Evolutionary conservation across 2,888 invertebrate genomes (phyloP).

Genomic region (Malachius bipustulatus): DNA sequence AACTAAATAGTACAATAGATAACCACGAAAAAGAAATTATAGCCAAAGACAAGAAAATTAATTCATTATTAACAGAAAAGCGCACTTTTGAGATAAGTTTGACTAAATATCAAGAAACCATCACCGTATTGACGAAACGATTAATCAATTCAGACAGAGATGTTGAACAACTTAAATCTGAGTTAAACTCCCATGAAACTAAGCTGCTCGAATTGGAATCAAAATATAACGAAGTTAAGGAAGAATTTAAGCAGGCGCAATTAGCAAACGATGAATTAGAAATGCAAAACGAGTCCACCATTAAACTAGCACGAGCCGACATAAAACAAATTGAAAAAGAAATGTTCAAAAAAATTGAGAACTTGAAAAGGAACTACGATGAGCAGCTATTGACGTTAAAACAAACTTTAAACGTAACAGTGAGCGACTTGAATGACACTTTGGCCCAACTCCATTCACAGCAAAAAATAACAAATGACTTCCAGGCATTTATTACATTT

Average conservation of each 20-base stretch:
- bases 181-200: constrained; percentile 29
- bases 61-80: constrained; percentile 41
- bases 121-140: constrained; percentile 46
- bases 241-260: constrained; percentile 25
- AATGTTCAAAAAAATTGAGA: constrained; percentile 26
- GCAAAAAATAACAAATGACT: constrained; percentile 18
- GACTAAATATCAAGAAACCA: constrained; percentile 45
- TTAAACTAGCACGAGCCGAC: constrained; percentile 25
- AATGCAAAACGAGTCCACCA: constrained; percentile 27
- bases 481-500: constrained; percentile 19
- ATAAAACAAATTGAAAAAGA: constrained; percentile 24
- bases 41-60: constrained; percentile 36
- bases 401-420: constrained; percentile 16
- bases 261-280: constrained; percentile 29
- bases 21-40: constrained; percentile 9
- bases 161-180: constrained; percentile 42
- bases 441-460: constrained; percentile 23
- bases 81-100: constrained; percentile 47
- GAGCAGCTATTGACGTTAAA: constrained; percentile 10
- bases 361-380: constrained; percentile 19
- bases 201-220: constrained; percentile 29
- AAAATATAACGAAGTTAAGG: constrained; percentile 25
- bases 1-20: constrained; percentile 18
- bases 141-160: constrained; percentile 48
- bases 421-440: constrained; percentile 20